These are phyloP conservation scores for Melospiza melodia DNA, from an alignment of 2,113 vertebrate species.

Conservation along the genomic window DNA sequence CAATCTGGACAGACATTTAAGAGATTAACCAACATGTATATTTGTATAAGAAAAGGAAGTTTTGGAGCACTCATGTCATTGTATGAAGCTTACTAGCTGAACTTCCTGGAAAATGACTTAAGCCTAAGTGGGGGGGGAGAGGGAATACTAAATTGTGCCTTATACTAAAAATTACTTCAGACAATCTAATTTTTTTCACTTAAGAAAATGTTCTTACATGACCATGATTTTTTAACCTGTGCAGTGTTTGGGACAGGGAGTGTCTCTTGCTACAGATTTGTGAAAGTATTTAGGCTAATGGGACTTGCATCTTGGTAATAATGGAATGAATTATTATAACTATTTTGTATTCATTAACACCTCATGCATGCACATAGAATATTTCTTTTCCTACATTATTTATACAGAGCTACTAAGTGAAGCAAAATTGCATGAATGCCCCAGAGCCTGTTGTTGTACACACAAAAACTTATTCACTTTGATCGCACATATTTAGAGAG, in stretches of 20 bases:
- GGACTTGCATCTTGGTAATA: background rate
- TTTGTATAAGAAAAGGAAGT: background rate
- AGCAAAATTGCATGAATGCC: conserved; percentile 21
- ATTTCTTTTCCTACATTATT: background rate
- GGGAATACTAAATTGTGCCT: background rate
- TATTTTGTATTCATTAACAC: background rate
- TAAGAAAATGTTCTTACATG: background rate
- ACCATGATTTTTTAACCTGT: background rate
- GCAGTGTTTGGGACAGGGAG: background rate
- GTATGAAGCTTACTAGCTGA: background rate
- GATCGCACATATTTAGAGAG: conserved; percentile 1
- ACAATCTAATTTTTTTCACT: background rate
- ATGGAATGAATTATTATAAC: background rate
- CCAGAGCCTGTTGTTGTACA: conserved; percentile 6
- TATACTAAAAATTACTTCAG: background rate
- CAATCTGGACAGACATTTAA: background rate
- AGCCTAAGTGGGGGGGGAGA: background rate
- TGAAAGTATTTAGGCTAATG: background rate
- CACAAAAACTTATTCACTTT: conserved; percentile 38
- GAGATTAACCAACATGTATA: background rate
- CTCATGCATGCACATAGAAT: background rate
- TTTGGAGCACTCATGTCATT: background rate
- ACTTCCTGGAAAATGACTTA: background rate
- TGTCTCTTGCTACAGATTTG: background rate
- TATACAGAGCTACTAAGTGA: background rate